These are phyloP conservation scores for Tinea semifulvella DNA, from an alignment of 2,888 invertebrate genomes.

Conservation along the genomic window DNA sequence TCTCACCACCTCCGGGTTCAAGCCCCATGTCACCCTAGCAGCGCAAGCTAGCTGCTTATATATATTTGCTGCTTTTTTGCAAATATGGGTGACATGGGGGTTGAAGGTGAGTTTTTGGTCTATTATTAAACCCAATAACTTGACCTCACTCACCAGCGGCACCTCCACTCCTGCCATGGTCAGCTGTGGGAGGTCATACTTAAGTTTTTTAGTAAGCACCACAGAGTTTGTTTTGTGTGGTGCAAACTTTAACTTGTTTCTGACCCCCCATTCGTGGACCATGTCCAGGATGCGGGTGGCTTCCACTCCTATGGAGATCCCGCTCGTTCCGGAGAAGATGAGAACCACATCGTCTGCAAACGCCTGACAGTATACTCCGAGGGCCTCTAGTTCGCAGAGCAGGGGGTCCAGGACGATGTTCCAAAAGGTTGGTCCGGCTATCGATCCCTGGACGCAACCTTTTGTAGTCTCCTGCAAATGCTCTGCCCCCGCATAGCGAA, in stretches of 20 bases:
- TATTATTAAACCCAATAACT: slow-evolving; percentile 6
- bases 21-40: slow-evolving; percentile 8
- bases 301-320: not conserved
- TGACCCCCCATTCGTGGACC: slow-evolving; percentile 16
- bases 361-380: slow-evolving; percentile 17
- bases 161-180: slow-evolving; percentile 11
- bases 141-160: not conserved
- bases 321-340: slow-evolving; percentile 16
- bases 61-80: slow-evolving; percentile 14
- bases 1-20: too few relatives aligned
- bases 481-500: slow-evolving; percentile 16
- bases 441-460: slow-evolving; percentile 20
- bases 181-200: slow-evolving; percentile 16
- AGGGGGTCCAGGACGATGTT: slow-evolving; percentile 20
- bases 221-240: slow-evolving; percentile 16
- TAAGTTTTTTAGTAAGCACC: slow-evolving; percentile 14
- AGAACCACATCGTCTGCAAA: slow-evolving; percentile 21
- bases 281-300: slow-evolving; percentile 7
- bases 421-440: slow-evolving; percentile 20
- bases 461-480: slow-evolving; percentile 15
- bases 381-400: not conserved
- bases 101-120: slow-evolving; percentile 11
- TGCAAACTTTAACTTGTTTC: slow-evolving; percentile 18
- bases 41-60: slow-evolving; percentile 15
- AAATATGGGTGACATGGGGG: slow-evolving; percentile 1